Evolutionary conservation across 2,888 invertebrate species (phyloP).

Genomic region (Lysandra coridon): DNA sequence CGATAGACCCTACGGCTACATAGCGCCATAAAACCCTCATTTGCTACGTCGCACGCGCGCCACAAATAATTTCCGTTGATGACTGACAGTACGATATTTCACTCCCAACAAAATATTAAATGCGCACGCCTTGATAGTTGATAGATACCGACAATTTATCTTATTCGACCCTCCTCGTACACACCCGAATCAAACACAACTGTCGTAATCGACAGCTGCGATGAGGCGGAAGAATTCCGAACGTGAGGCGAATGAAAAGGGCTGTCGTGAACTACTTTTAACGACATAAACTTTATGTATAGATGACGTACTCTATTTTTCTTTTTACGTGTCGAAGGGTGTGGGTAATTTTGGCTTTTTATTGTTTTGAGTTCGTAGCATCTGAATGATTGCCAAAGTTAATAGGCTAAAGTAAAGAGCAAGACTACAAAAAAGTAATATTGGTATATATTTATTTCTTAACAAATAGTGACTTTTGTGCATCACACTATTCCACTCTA

Average conservation of each 20-base stretch:
- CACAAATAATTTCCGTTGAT: neutral
- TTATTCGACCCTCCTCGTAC: slow-evolving; percentile 1
- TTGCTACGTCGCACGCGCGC: too few relatives aligned
- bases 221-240: slow-evolving; percentile 11
- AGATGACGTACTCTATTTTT: neutral
- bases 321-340: too few relatives aligned
- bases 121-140: neutral
- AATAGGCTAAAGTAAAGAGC: too few relatives aligned
- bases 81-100: neutral
- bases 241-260: neutral
- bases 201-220: neutral
- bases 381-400: too few relatives aligned
- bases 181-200: neutral
- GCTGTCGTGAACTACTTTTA: slow-evolving; percentile 8
- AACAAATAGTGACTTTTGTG: too few relatives aligned
- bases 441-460: too few relatives aligned
- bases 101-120: neutral
- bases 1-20: too few relatives aligned
- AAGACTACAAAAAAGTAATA: too few relatives aligned
- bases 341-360: too few relatives aligned
- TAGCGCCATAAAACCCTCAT: too few relatives aligned
- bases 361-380: too few relatives aligned
- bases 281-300: neutral
- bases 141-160: neutral
- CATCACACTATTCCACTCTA: neutral